phyloP scores from a whole-genome alignment of 2,113 vertebrate species.

The rat (Rattus norvegicus) region DNA sequence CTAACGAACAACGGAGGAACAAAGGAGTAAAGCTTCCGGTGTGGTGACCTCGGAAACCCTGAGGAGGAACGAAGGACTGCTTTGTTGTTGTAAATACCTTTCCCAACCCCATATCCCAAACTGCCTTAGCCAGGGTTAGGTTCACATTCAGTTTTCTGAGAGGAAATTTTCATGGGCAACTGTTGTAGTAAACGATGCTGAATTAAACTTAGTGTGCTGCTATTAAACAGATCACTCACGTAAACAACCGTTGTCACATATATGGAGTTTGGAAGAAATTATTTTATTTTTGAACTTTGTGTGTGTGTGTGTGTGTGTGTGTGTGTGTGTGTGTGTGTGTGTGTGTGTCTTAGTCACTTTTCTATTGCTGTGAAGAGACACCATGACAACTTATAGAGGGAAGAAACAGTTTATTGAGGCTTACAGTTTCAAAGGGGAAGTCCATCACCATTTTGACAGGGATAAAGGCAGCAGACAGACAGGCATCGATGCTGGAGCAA shows the following conservation, averaged over 20 bases:
- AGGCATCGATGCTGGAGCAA: background rate
- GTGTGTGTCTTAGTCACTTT: background rate
- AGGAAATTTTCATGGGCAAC: background rate
- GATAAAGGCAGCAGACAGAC: background rate
- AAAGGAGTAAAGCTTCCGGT: background rate
- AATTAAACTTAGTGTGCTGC: background rate
- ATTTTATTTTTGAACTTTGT: background rate
- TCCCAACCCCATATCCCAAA: background rate
- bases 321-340: background rate
- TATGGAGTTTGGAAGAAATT: background rate
- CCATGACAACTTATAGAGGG: background rate
- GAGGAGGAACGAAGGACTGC: background rate
- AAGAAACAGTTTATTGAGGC: background rate
- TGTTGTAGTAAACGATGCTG: background rate
- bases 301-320: background rate
- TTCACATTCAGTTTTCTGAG: conserved; percentile 4
- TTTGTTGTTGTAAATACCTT: conserved; percentile 10
- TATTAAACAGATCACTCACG: background rate
- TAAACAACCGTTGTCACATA: background rate
- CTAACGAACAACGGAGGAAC: background rate
- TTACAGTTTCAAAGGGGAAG: background rate
- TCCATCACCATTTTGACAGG: background rate
- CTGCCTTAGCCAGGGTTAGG: background rate
- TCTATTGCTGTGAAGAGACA: background rate
- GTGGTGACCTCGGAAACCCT: background rate